Evolutionary conservation across 1,140 invertebrate genomes (phyloP).

Genomic region (Cotesia vestalis): DNA sequence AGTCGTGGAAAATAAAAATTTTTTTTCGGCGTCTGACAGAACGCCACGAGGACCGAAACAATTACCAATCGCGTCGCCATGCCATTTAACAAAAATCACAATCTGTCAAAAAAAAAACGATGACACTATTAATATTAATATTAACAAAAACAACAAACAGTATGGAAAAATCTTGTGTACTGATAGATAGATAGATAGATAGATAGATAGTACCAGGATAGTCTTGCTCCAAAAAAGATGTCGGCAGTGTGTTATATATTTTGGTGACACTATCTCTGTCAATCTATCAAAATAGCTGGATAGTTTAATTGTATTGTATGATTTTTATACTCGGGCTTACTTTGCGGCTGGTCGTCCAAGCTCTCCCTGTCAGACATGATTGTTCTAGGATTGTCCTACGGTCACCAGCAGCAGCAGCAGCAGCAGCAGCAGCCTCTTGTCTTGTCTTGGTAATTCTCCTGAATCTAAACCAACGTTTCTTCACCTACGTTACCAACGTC

Average conservation of each 20-base stretch:
- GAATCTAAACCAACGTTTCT: not conserved
- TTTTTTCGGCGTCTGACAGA: constrained; percentile 47
- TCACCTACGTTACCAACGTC: constrained; percentile 27
- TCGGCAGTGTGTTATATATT: constrained; percentile 25
- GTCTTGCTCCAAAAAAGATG: constrained; percentile 28
- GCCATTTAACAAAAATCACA: not conserved
- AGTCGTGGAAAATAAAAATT: constrained; percentile 53
- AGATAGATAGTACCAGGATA: constrained; percentile 7
- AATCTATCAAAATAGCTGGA: no score
- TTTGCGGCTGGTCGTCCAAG: constrained; percentile 70
- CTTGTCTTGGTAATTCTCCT: no score
- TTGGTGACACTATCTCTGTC: not conserved
- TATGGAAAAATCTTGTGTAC: not conserved
- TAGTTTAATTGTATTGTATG: not conserved
- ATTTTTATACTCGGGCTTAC: constrained; percentile 52
- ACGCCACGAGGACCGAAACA: constrained; percentile 46
- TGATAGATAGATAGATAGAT: not conserved
- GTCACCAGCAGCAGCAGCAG: no score
- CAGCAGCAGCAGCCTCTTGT: no score
- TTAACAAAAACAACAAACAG: not conserved
- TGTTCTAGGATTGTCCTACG: constrained; percentile 50
- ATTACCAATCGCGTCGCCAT: not conserved
- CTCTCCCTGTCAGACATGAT: constrained; percentile 71
- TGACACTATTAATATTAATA: not conserved
- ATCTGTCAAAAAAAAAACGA: not conserved